These are phyloP conservation scores for Momotus momota DNA, from an alignment of 2,797 vertebrate species.

Conservation along the genomic window DNA sequence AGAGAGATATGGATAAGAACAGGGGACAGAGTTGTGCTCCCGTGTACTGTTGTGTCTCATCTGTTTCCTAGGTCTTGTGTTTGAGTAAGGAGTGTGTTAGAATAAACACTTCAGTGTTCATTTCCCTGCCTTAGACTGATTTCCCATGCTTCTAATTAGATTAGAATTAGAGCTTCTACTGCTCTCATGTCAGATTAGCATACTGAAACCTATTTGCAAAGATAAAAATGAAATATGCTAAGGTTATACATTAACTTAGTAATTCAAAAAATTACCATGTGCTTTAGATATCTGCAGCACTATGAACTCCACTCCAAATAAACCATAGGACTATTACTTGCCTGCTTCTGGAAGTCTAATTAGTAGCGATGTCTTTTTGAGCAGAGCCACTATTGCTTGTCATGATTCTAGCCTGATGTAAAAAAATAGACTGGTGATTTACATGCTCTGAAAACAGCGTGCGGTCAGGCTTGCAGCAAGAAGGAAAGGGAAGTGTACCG, in stretches of 20 bases:
- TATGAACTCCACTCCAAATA: neutral
- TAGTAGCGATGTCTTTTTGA: neutral
- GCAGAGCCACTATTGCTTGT: neutral
- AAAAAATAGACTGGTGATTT: neutral
- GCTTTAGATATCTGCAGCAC: neutral
- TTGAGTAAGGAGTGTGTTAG: neutral
- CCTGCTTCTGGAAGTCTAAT: neutral
- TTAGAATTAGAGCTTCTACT: neutral
- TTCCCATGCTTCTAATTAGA: neutral
- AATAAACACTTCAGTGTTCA: neutral
- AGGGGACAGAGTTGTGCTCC: neutral
- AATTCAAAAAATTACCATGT: neutral
- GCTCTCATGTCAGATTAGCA: neutral
- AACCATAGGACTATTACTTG: neutral
- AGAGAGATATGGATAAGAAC: neutral
- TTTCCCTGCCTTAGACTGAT: neutral
- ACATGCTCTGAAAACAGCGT: neutral
- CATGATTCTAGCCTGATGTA: neutral
- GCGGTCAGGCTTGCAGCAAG: neutral
- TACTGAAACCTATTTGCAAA: neutral
- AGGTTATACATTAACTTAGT: neutral
- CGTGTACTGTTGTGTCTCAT: neutral
- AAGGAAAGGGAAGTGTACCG: neutral
- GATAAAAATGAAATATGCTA: neutral
- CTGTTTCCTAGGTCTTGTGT: neutral